Conservation (phyloP, 2,888 invertebrate species). For the Apotomis betuletana region DNA sequence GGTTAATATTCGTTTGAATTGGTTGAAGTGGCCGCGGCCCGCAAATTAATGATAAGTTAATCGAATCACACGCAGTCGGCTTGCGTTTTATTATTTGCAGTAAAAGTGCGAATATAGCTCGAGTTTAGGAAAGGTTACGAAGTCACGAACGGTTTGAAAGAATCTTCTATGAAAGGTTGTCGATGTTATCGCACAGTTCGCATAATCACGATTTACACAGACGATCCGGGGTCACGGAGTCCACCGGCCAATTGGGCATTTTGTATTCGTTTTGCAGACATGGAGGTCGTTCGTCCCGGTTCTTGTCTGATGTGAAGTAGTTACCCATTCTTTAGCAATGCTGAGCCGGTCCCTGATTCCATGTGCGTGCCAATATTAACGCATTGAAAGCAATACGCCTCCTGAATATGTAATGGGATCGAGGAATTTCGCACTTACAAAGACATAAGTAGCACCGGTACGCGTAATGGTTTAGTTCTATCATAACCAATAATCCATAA, state of each 20-base stretch:
- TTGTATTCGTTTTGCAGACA: slow-evolving; percentile 74
- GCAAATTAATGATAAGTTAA: slow-evolving; percentile 34
- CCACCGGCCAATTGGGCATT: slow-evolving; percentile 59
- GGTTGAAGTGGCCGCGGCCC: slow-evolving; percentile 35
- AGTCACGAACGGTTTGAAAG: slow-evolving; percentile 10
- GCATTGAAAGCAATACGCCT: slow-evolving; percentile 66
- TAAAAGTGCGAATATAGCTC: background rate
- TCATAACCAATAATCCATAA: slow-evolving; percentile 1
- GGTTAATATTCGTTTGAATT: slow-evolving; percentile 55
- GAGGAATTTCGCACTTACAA: slow-evolving; percentile 35
- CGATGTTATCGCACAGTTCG: slow-evolving; percentile 19
- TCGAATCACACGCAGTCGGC: slow-evolving; percentile 16
- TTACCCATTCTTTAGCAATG: slow-evolving; percentile 66
- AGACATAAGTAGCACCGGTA: slow-evolving; percentile 33
- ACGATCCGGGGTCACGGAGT: slow-evolving; percentile 32
- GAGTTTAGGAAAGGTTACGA: slow-evolving; percentile 14
- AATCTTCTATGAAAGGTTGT: slow-evolving; percentile 14
- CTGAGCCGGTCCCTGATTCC: slow-evolving; percentile 66
- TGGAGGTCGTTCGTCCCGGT: slow-evolving; percentile 82
- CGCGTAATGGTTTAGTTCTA: slow-evolving; percentile 15
- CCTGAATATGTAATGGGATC: slow-evolving; percentile 56
- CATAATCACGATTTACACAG: slow-evolving; percentile 14
- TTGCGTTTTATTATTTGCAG: slow-evolving; percentile 14
- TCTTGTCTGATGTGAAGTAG: slow-evolving; percentile 64
- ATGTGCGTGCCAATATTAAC: slow-evolving; percentile 71